These are phyloP conservation scores for Nymphalis io DNA, from an alignment of 1,140 invertebrate genomes.

Conservation along the genomic window DNA sequence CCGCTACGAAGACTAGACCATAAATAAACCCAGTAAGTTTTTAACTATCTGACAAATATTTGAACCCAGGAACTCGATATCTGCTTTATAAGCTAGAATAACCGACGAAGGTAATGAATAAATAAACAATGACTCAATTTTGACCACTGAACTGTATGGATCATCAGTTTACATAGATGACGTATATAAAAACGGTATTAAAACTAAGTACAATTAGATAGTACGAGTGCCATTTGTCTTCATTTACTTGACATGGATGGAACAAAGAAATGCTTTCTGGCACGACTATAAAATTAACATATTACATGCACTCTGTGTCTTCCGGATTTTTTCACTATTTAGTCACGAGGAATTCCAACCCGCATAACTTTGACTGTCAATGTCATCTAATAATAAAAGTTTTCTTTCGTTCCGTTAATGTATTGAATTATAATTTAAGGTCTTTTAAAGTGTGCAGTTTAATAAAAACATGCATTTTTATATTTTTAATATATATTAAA, in stretches of 20 bases:
- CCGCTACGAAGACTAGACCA: no score
- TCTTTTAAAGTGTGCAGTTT: not conserved
- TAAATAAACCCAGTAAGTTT: no score
- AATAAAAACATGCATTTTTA: no score
- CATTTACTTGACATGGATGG: conserved; percentile 33
- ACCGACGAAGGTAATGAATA: no score
- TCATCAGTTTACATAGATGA: no score
- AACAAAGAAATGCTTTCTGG: conserved; percentile 74
- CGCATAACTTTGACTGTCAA: conserved; percentile 61
- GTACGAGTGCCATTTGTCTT: conserved; percentile 12
- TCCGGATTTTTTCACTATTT: conserved; percentile 65
- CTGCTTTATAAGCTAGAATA: no score
- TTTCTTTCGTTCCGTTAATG: not conserved
- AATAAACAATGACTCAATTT: no score
- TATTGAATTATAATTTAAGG: not conserved
- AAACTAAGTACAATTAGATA: not conserved
- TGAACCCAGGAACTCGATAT: no score
- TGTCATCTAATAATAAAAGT: conserved; percentile 39
- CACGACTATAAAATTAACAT: conserved; percentile 61
- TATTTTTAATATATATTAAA: no score
- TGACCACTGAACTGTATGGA: no score
- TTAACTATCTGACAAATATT: no score
- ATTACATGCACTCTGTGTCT: conserved; percentile 50
- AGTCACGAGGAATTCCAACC: conserved; percentile 37
- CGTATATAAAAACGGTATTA: not conserved